A percentile compares a stretch with the other conserved stretches of the same genome.
phyloP scores from a whole-genome alignment of 2,888 invertebrate genomes.

The Amiota mariae region DNA sequence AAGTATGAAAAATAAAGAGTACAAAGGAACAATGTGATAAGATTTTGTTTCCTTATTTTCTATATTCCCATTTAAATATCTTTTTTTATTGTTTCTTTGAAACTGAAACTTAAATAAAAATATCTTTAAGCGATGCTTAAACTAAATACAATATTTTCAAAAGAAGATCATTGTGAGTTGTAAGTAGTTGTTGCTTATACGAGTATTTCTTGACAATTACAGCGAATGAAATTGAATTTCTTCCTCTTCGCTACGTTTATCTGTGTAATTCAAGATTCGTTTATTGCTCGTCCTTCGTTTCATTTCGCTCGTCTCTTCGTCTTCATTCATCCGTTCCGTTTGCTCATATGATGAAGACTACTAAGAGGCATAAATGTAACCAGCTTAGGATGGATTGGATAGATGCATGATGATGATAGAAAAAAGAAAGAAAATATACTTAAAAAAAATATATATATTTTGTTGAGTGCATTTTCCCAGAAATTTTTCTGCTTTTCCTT shows the following conservation, averaged over 20 bases:
- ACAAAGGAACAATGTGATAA: too few species aligned
- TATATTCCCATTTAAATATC: not conserved
- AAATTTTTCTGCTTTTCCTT: not conserved
- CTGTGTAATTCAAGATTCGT: constrained; percentile 7
- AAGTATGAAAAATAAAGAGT: not conserved
- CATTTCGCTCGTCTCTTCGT: too few species aligned
- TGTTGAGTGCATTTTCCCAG: not conserved
- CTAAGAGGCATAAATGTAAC: too few species aligned
- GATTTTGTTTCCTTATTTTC: too few species aligned
- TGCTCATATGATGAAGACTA: too few species aligned
- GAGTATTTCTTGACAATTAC: constrained; percentile 8
- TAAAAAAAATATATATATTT: too few species aligned
- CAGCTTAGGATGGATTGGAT: too few species aligned
- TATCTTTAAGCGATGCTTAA: too few species aligned
- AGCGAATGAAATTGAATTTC: constrained; percentile 16
- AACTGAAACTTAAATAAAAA: not conserved
- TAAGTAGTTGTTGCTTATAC: constrained; percentile 38
- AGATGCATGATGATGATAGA: too few species aligned
- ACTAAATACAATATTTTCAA: not conserved
- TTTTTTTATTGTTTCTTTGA: not conserved
- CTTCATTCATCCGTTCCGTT: too few species aligned
- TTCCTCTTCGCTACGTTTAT: constrained; percentile 2
- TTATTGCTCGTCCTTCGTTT: not conserved
- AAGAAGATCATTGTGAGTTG: constrained; percentile 23
- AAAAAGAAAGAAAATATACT: too few species aligned